These are phyloP conservation scores for Buceros bicornis DNA, from an alignment of 2,797 vertebrate species.

Conservation along the genomic window DNA sequence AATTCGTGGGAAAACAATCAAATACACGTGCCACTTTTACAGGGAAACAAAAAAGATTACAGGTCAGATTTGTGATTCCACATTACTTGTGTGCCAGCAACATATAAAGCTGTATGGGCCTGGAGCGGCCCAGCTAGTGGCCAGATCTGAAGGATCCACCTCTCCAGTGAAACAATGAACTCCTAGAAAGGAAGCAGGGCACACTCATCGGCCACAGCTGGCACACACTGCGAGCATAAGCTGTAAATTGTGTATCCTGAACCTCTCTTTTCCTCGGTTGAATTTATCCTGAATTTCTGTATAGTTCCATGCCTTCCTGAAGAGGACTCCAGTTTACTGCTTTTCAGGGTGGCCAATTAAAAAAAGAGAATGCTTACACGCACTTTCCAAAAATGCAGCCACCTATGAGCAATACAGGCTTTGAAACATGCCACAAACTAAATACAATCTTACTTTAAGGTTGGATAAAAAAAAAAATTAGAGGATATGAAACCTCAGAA, in stretches of 20 bases:
- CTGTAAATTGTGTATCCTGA: background rate
- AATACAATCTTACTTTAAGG: background rate
- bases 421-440: background rate
- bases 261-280: background rate
- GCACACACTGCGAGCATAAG: rapidly evolving
- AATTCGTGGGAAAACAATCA: background rate
- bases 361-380: background rate
- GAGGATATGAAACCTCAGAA: background rate
- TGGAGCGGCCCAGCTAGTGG: background rate
- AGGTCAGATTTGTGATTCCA: background rate
- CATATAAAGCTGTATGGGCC: background rate
- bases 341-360: background rate
- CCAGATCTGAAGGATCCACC: background rate
- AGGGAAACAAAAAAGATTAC: background rate
- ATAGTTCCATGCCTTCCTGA: background rate
- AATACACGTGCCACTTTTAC: background rate
- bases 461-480: background rate
- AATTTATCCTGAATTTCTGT: background rate
- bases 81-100: background rate
- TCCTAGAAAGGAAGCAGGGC: background rate
- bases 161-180: background rate
- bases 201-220: background rate
- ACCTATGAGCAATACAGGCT: background rate
- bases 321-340: background rate
- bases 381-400: background rate